A percentile compares a stretch with the other conserved stretches of the same genome.
Conservation (phyloP, 2,113 vertebrate species). For the Hippocampus mohnikei region DNA sequence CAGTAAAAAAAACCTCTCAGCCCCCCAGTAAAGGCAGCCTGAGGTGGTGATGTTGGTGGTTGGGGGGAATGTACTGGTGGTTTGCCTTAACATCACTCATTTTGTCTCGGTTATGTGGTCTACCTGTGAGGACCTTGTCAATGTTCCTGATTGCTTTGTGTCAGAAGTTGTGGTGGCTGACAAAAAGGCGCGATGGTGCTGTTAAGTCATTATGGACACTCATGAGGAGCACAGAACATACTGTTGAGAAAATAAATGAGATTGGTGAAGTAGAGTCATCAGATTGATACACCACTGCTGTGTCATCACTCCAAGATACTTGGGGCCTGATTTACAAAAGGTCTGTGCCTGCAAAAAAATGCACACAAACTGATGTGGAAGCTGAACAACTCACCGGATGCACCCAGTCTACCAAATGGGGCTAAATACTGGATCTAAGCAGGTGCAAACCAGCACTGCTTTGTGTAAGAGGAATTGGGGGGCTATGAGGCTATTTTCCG, state of each 20-base stretch:
- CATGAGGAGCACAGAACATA: conserved; percentile 8
- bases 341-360: no score
- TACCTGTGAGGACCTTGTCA: conserved; percentile 64
- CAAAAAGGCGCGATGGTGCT: conserved; percentile 52
- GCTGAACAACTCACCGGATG: no score
- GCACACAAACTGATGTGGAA: no score
- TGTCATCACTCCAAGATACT: conserved; percentile 17
- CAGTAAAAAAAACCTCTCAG: conserved; percentile 50
- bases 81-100: conserved; percentile 48
- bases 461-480: neutral
- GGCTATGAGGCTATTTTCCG: neutral
- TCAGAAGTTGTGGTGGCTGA: conserved; percentile 45
- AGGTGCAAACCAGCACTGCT: neutral
- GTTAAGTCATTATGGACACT: conserved; percentile 49
- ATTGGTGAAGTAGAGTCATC: conserved; percentile 30
- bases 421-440: neutral
- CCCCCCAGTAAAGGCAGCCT: conserved; percentile 42
- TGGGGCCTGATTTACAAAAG: neutral
- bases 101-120: conserved; percentile 57
- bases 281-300: conserved; percentile 28
- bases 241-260: conserved; percentile 19
- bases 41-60: conserved; percentile 14
- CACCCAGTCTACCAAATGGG: no score
- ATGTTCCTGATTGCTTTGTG: conserved; percentile 41
- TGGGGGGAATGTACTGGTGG: conserved; percentile 3